Percentiles rank a stretch among this genome's conserved stretches.
Evolutionary conservation across 30 jellyfish, hydroid and myxozoan genomes (phyloP).

Genomic region (Sanderia malayensis): DNA sequence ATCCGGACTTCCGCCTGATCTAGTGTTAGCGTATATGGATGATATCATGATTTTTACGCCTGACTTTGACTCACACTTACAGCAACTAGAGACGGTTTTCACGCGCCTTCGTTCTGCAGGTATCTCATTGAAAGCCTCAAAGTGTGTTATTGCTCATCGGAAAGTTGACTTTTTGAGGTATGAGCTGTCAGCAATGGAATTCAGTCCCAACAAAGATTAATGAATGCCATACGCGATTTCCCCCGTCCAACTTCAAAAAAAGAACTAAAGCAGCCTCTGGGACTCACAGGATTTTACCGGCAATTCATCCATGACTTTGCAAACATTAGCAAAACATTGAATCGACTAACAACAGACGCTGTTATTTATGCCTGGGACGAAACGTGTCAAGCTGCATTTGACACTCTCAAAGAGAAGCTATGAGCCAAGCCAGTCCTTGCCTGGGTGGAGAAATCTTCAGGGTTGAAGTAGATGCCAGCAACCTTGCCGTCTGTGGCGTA

Average conservation of each 20-base stretch:
- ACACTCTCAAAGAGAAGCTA: background rate
- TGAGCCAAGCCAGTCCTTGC: conserved; percentile 5
- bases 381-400: background rate
- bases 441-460: background rate
- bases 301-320: conserved; percentile 16
- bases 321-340: conserved; percentile 2
- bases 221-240: background rate
- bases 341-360: background rate
- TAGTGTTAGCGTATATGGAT: conserved; percentile 39
- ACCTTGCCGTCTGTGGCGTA: conserved; percentile 34
- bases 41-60: conserved; percentile 45
- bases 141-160: conserved; percentile 14
- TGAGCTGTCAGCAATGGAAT: background rate
- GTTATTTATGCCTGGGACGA: background rate
- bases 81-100: conserved; percentile 17
- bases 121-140: conserved; percentile 20
- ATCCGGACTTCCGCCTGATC: conserved; percentile 4
- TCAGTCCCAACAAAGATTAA: background rate
- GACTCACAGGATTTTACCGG: conserved; percentile 31
- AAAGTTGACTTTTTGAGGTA: conserved; percentile 21
- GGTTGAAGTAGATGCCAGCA: conserved; percentile 26
- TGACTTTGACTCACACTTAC: conserved; percentile 20
- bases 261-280: conserved; percentile 11
- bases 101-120: conserved; percentile 8
- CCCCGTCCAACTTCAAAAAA: conserved; percentile 9